Evolutionary conservation across 1,140 invertebrate species (phyloP), one percentile per base, ranked within the genome.

Genomic region (Neodiprion pinetum): DNA sequence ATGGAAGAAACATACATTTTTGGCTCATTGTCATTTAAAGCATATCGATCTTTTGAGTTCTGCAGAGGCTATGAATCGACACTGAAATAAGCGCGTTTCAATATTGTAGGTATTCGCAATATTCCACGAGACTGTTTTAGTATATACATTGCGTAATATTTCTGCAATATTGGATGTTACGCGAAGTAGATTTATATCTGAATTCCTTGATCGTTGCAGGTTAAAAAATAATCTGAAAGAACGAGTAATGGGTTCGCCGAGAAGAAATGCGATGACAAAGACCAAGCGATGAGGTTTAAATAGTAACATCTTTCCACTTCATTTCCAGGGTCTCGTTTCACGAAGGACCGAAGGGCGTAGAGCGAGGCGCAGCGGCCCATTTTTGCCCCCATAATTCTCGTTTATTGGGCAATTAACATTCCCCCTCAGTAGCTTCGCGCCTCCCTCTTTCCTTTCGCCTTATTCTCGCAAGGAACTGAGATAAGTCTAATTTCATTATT

Each of bases 291-390:
- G 70, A 71, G 7, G 70, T 48, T 77, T 80, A 79, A 77, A 79
- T 80, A 82, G 76, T 81, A 85, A 82, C 79, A 78, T 80, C 79
- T 76, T 76, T 77, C 76, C 76, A 79, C 76, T 77, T 81, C 80
- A 83, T 85, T 84, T 83, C 80, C 82, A 80, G 79, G 28, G 78
- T 77, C 80, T 82, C 80, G 74, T 81, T 80, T 79, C 75, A 17
- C 53, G 11, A 61, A 61, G 53, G 53, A 61, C 4, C 9, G 11
- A 17, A 14, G n/a, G 9, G 53, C 53, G 53, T 17, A 17, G 11
- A 17, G 75, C 48, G 72, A 76, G 77, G 75, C 77, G 79, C 81
- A 84, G 82, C 77, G 81, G 79, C 82, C 83, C 79, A 85, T 86
- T 86, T 85, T 83, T 80, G 79, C 75, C 79, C 74, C 72, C 53